phyloP scores from a whole-genome alignment of 1,140 invertebrate species.

The Platorchestia sp. region DNA sequence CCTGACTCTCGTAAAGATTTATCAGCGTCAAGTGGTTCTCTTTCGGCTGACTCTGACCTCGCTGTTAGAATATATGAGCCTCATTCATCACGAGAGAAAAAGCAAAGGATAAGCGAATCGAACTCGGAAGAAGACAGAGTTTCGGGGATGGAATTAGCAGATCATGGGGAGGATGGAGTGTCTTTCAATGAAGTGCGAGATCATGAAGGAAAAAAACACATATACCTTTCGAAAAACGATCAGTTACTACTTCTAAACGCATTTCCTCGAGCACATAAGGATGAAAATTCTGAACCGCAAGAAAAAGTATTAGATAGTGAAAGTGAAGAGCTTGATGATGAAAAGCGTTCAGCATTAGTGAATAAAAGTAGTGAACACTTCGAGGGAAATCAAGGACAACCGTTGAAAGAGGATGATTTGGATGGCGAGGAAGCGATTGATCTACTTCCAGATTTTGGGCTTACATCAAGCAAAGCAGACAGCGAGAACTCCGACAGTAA shows the following conservation, averaged over 20 bases:
- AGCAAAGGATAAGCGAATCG: neutral
- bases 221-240: neutral
- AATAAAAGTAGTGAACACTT: neutral
- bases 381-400: neutral
- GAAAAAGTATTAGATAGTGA: neutral
- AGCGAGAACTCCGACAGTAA: neutral
- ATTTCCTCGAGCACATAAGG: neutral
- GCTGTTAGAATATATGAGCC: constrained; percentile 7
- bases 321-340: neutral
- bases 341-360: neutral
- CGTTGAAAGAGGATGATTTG: neutral
- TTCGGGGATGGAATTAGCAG: neutral
- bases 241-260: neutral
- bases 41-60: neutral
- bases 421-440: neutral
- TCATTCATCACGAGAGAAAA: neutral
- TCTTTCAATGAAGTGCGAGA: neutral
- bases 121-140: neutral
- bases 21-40: neutral
- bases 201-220: neutral
- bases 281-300: neutral
- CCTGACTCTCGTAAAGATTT: neutral
- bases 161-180: neutral
- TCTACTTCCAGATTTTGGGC: neutral
- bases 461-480: neutral